phyloP scores from a whole-genome alignment of 2,888 invertebrate species.

The Agrenia bidenticulata region DNA sequence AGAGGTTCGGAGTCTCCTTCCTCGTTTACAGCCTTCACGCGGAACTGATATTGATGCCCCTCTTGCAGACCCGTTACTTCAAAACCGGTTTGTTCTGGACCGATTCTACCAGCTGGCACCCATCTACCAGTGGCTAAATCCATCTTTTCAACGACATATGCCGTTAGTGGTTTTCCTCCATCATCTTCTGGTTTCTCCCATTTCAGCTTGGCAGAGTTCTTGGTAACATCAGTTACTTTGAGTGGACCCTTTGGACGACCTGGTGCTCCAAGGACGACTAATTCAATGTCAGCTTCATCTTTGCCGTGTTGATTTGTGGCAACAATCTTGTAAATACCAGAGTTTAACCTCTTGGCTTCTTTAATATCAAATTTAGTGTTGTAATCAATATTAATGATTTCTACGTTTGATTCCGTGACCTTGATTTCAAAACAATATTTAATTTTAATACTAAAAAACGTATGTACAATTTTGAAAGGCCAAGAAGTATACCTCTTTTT shows the following conservation, averaged over 20 bases:
- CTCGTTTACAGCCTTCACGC: conserved; percentile 79
- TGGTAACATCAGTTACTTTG: conserved; percentile 83
- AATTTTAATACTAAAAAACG: background rate
- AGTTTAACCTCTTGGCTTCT: conserved; percentile 77
- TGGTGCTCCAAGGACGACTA: conserved; percentile 85
- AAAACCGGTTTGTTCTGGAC: conserved; percentile 75
- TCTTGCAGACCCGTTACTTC: conserved; percentile 86
- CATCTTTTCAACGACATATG: conserved; percentile 89
- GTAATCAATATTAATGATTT: conserved; percentile 83
- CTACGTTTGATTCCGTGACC: conserved; percentile 68
- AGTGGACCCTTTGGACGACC: conserved; percentile 85
- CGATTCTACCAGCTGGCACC: conserved; percentile 87
- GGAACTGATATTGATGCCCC: conserved; percentile 88
- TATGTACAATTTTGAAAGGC: too few relatives aligned
- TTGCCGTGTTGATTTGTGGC: conserved; percentile 89
- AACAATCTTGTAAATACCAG: conserved; percentile 84
- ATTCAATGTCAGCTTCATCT: conserved; percentile 90
- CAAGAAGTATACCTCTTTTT: conserved; percentile 62
- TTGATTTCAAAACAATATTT: conserved; percentile 44
- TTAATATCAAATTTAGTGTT: conserved; percentile 82
- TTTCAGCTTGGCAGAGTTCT: conserved; percentile 82
- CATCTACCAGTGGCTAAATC: conserved; percentile 89
- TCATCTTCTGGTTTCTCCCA: conserved; percentile 95
- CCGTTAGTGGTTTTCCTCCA: conserved; percentile 60
- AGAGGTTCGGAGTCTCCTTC: conserved; percentile 94